These are phyloP conservation scores for Corynorhinus townsendii DNA, from an alignment of 2,113 vertebrate genomes.

Conservation along the genomic window DNA sequence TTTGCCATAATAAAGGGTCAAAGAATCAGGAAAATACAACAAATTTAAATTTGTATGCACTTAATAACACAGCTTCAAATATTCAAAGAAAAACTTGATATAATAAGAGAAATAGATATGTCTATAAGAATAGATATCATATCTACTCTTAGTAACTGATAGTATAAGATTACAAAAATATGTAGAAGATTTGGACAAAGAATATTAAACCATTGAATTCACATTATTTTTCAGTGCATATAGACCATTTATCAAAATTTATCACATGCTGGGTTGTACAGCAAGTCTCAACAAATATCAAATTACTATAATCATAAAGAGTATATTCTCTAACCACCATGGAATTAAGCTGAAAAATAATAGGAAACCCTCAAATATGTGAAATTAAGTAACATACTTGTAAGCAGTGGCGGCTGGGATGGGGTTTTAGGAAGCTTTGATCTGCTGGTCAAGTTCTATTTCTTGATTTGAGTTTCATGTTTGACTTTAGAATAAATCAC, in stretches of 20 bases:
- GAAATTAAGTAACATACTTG: background rate
- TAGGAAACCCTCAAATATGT: background rate
- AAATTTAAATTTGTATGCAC: background rate
- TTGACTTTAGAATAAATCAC: background rate
- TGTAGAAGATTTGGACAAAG: background rate
- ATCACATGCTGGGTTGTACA: background rate
- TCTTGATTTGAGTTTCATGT: background rate
- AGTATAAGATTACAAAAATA: background rate
- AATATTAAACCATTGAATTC: background rate
- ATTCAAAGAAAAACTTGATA: background rate
- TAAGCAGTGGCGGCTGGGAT: no score
- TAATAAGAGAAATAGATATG: background rate
- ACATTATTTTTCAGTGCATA: background rate
- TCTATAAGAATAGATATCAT: background rate
- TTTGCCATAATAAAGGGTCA: background rate
- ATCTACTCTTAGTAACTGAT: background rate
- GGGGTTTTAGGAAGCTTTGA: background rate
- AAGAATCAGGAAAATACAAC: background rate
- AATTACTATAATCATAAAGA: background rate
- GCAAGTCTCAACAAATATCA: background rate
- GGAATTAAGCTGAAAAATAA: background rate
- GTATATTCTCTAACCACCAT: background rate
- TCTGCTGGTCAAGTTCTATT: background rate
- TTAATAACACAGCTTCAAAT: background rate
- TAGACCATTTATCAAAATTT: background rate